Evolutionary conservation across 1,140 invertebrate species (phyloP).

Genomic region (Psix sp.): DNA sequence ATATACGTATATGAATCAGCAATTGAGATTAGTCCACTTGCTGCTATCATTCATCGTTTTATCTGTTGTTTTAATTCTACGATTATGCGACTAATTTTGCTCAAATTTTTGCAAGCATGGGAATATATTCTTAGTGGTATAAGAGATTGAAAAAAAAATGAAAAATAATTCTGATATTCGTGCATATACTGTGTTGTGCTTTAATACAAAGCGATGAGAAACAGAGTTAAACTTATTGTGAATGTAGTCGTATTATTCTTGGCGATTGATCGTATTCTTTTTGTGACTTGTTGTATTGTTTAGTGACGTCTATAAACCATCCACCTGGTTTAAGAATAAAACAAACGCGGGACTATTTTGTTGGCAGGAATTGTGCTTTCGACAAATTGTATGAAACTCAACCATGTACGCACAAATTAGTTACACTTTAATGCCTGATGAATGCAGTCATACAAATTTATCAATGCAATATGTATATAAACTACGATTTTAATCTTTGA

Average conservation of each 20-base stretch:
- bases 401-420: constrained; percentile 20
- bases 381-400: constrained; percentile 41
- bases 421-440: constrained; percentile 28
- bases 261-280: constrained; percentile 34
- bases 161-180: too few relatives aligned
- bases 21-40: too few relatives aligned
- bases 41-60: too few relatives aligned
- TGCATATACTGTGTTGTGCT: too few relatives aligned
- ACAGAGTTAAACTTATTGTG: constrained; percentile 12
- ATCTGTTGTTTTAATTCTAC: too few relatives aligned
- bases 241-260: constrained; percentile 41
- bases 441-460: constrained; percentile 28
- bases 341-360: constrained; percentile 39
- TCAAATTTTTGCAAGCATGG: too few relatives aligned
- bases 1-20: too few relatives aligned
- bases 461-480: constrained; percentile 15
- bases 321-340: constrained; percentile 48
- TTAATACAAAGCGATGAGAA: background rate
- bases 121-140: too few relatives aligned
- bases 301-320: constrained; percentile 38
- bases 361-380: constrained; percentile 38
- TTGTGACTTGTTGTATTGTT: constrained; percentile 41
- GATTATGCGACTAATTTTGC: too few relatives aligned
- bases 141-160: too few relatives aligned
- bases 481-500: constrained; percentile 8